A percentile compares a stretch with the other conserved stretches of the same genome.
Evolutionary conservation across 1,140 invertebrate species (phyloP).

Genomic region (Parapsyche elsis): DNA sequence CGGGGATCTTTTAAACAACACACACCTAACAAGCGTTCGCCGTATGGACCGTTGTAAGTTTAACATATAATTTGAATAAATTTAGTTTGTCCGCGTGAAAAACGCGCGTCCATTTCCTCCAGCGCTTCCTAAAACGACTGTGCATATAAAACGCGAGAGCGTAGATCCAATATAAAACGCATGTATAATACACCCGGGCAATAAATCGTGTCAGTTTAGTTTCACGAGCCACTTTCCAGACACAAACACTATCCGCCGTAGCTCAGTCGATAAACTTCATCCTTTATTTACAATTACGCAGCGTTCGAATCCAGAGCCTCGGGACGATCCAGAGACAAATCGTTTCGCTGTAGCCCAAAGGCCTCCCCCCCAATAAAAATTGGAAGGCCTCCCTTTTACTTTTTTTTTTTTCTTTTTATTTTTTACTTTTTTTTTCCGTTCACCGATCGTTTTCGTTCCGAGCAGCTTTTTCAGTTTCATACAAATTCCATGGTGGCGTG

Average conservation of each 20-base stretch:
- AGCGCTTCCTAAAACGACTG: too few relatives aligned
- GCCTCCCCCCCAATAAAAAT: constrained; percentile 25
- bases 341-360: background rate
- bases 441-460: background rate
- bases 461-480: background rate
- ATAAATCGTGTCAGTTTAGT: constrained; percentile 22
- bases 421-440: background rate
- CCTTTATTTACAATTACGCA: constrained; percentile 31
- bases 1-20: too few relatives aligned
- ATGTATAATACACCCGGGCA: background rate
- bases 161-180: constrained; percentile 1
- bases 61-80: too few relatives aligned
- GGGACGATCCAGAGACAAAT: constrained; percentile 9
- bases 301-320: constrained; percentile 5
- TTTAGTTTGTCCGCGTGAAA: too few relatives aligned
- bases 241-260: background rate
- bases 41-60: too few relatives aligned
- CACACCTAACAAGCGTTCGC: too few relatives aligned
- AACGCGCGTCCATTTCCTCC: too few relatives aligned
- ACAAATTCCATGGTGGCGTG: constrained; percentile 16
- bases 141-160: background rate
- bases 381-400: constrained; percentile 7
- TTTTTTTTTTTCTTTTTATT: background rate
- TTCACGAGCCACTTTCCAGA: constrained; percentile 13
- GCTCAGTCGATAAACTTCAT: constrained; percentile 31